Conservation (phyloP, 2,113 vertebrate species). For the Electrona antarctica region DNA sequence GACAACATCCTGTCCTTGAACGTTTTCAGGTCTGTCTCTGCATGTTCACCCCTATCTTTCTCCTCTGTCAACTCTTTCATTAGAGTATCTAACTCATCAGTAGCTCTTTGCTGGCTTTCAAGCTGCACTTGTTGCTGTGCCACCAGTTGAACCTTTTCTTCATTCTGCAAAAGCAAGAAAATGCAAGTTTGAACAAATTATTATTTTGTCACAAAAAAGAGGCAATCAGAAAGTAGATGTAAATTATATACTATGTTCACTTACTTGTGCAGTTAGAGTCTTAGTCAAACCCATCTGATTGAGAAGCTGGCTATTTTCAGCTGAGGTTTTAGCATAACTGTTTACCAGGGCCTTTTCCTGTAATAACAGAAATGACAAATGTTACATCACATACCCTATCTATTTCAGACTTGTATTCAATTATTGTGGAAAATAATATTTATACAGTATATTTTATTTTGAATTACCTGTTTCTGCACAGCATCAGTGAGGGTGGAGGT, state of each 20-base stretch:
- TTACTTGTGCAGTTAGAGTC: constrained; percentile 85
- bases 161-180: constrained; percentile 80
- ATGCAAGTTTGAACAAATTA: constrained; percentile 1
- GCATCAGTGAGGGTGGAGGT: constrained; percentile 80
- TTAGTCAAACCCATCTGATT: constrained; percentile 86
- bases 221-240: not conserved
- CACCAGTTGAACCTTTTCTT: constrained; percentile 78
- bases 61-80: constrained; percentile 83
- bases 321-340: constrained; percentile 79
- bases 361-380: constrained; percentile 22
- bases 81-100: constrained; percentile 72
- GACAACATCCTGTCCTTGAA: constrained; percentile 82
- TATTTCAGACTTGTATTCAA: not conserved
- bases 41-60: constrained; percentile 72
- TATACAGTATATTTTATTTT: not conserved
- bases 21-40: constrained; percentile 78
- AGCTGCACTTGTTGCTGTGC: constrained; percentile 73
- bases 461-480: constrained; percentile 85
- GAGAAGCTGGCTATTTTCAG: constrained; percentile 83
- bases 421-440: not conserved
- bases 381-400: constrained; percentile 9
- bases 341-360: constrained; percentile 86
- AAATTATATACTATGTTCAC: not conserved
- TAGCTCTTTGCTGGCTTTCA: constrained; percentile 61
- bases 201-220: not conserved